Evolutionary conservation across 2,113 vertebrate species (phyloP).

Genomic region (Cercocebus atys): DNA sequence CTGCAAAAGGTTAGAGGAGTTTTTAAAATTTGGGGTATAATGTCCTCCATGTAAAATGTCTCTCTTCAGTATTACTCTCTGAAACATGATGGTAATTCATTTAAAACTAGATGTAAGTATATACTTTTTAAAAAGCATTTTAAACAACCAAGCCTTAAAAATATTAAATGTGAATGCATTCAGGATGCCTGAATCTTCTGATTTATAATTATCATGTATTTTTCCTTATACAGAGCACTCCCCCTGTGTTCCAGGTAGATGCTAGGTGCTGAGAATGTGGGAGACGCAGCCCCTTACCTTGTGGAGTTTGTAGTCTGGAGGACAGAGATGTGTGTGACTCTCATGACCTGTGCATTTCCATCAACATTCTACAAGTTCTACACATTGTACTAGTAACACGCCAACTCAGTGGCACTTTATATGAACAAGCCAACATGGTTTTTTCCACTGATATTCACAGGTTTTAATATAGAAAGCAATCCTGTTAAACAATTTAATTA

Average conservation of each 20-base stretch:
- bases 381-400: background rate
- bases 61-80: background rate
- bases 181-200: background rate
- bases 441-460: background rate
- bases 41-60: background rate
- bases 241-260: background rate
- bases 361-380: background rate
- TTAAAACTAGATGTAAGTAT: background rate
- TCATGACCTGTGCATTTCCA: background rate
- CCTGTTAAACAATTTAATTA: background rate
- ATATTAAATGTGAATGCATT: background rate
- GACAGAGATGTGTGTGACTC: background rate
- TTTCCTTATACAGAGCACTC: background rate
- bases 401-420: background rate
- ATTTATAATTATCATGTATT: background rate
- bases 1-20: background rate
- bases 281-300: background rate
- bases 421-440: background rate
- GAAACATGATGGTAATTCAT: conserved; percentile 8
- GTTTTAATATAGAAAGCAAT: background rate
- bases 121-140: background rate
- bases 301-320: background rate
- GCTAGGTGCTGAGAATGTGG: background rate
- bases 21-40: background rate
- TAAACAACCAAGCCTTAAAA: background rate